Evolutionary conservation across 1,140 invertebrate species (phyloP), one percentile per base, ranked within the genome.

Genomic region (Drosophila busckii): DNA sequence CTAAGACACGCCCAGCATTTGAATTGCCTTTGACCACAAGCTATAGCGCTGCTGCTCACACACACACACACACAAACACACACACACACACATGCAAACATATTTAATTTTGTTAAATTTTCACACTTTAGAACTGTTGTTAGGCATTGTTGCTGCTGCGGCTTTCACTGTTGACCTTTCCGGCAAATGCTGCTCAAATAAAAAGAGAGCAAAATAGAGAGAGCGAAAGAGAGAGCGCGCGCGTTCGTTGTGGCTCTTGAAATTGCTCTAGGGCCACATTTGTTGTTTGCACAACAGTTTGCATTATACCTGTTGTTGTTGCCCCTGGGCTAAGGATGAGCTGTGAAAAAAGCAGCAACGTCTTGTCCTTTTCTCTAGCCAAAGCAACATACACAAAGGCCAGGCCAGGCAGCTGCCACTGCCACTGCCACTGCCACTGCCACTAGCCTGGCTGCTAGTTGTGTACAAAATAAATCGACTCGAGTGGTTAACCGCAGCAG

Each of bases 391-490:
- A 23, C 55, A 28, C 31, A 31, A 42, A 31, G 62, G 58, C 44
- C 60, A 49, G 29, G 44, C 34, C 8, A 8, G n/a, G 2, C 6
- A 17, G 15, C 19, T 25, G 17, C 9, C n/a, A 15, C 44, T 10
- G 16, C 8, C 20, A 3, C 42, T 34, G n/a, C 19, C 15, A 10
- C 32, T 20, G 26, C 17, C n/a, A n/a, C n/a, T n/a, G 60, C 38
- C 62, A 41, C 56, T 66, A 66, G 63, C 65, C 50, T 60, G 34
- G 29, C 29, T 61, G 54, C 52, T 62, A 80, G 70, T 80, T 80
- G 73, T 80, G 69, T 80, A 82, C 73, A 80, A 80, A 80, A 80
- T 73, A 80, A 80, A 80, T 80, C 64, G 73, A 82, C 53, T 80
- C 64, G 73, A 80, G 73, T 73, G 73, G 68, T 71, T 68, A 78